phyloP scores from a whole-genome alignment of 1,140 invertebrate genomes.

The Heliconius melpomene region DNA sequence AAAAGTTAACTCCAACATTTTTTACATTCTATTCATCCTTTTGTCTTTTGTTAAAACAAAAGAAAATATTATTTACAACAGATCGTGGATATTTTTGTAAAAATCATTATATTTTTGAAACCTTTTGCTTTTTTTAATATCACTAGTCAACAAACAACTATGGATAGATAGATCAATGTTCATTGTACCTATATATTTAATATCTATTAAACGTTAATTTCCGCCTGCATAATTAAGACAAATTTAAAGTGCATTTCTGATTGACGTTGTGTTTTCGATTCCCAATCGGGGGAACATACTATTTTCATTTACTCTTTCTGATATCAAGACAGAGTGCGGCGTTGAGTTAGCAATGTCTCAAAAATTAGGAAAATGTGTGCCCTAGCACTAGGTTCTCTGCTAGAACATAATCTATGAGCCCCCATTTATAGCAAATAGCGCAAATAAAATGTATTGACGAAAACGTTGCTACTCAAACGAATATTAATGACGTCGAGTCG shows the following conservation, averaged over 20 bases:
- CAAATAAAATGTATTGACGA: slow-evolving; percentile 31
- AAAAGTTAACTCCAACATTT: neutral
- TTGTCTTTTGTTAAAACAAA: neutral
- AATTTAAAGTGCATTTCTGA: too few relatives aligned
- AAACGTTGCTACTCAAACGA: slow-evolving; percentile 40
- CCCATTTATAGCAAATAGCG: neutral
- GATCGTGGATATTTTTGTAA: neutral
- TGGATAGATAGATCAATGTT: neutral
- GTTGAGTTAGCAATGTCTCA: too few relatives aligned
- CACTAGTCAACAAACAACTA: neutral
- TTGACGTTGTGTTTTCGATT: too few relatives aligned
- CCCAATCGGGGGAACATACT: too few relatives aligned
- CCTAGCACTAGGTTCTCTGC: too few relatives aligned
- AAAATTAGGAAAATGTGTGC: too few relatives aligned
- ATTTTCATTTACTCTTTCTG: too few relatives aligned
- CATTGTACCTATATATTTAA: too few relatives aligned
- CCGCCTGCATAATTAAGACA: too few relatives aligned
- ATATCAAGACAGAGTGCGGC: too few relatives aligned
- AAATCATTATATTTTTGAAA: neutral
- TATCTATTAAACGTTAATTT: too few relatives aligned
- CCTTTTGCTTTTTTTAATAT: neutral
- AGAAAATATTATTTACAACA: neutral
- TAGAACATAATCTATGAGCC: neutral
- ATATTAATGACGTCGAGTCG: slow-evolving; percentile 53
- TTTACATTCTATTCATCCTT: neutral